A percentile compares a stretch with the other conserved stretches of the same genome.
phyloP scores from a whole-genome alignment of 2,113 vertebrate genomes.

The Oryctolagus cuniculus region mOryCun1.1 NC_091439.1:85656001-85656500 shows the following conservation, averaged over 20 bases:
- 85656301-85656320: neutral
- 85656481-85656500: constrained; percentile 3
- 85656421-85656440: neutral
- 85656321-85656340: neutral
- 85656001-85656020: neutral
- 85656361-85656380: no score
- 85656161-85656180: neutral
- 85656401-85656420: no score
- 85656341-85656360: neutral
- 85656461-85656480: no score
- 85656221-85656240: neutral
- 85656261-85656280: neutral
- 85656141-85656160: neutral
- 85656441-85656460: neutral
- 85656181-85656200: neutral
- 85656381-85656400: no score
- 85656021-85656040: neutral
- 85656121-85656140: constrained; percentile 10
- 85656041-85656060: constrained; percentile 44
- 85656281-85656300: neutral
- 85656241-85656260: neutral
- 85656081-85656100: neutral
- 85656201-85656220: constrained; percentile 19
- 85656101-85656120: neutral
- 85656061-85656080: neutral